Conservation (phyloP, 2,888 invertebrate genomes). For the Meta bourneti region DNA sequence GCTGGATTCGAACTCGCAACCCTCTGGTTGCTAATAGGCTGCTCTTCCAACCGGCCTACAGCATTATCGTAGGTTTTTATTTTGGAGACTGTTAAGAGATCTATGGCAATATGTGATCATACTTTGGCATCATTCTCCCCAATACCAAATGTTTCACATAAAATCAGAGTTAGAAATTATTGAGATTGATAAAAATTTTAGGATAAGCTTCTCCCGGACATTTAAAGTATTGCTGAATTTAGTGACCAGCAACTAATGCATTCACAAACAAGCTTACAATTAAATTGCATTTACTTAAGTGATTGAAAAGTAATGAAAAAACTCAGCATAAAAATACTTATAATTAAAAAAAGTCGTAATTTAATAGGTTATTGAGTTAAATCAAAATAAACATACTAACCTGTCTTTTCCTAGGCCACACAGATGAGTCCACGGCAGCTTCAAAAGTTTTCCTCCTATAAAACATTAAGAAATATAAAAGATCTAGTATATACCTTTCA, state of each 20-base stretch:
- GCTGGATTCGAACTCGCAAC: no score
- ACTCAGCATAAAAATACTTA: not conserved
- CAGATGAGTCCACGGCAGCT: conserved; percentile 69
- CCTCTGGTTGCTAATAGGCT: no score
- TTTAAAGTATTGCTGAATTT: no score
- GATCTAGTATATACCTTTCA: not conserved
- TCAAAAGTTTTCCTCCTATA: conserved; percentile 72
- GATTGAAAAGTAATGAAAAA: not conserved
- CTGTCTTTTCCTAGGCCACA: conserved; percentile 72
- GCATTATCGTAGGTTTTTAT: no score
- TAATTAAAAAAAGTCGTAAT: not conserved
- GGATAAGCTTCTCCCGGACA: no score
- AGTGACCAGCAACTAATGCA: not conserved
- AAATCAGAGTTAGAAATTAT: no score
- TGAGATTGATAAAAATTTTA: no score
- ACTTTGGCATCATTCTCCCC: no score
- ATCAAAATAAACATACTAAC: conserved; percentile 10
- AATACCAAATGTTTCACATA: no score
- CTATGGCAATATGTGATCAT: no score
- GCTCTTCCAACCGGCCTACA: no score
- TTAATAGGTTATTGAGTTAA: not conserved
- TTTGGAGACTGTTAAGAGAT: no score
- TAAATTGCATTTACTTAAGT: not conserved
- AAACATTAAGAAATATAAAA: not conserved
- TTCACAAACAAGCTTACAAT: not conserved